These are phyloP conservation scores for Bradypus variegatus DNA, from an alignment of 2,797 vertebrate genomes.

Conservation along the genomic window DNA sequence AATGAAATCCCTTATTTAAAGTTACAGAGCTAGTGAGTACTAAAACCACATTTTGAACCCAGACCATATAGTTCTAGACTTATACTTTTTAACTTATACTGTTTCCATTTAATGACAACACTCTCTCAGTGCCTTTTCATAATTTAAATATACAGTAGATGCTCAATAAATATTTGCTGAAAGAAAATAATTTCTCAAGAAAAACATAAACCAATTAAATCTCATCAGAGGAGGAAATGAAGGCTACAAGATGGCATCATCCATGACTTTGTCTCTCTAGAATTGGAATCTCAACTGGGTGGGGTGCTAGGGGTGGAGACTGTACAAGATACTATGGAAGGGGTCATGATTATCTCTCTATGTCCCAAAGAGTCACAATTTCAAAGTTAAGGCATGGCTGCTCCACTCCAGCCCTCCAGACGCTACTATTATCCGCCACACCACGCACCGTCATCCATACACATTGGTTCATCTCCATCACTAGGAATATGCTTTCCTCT, in stretches of 20 bases:
- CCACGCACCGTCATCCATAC: fast-evolving
- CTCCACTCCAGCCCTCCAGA: not conserved
- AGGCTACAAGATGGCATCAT: not conserved
- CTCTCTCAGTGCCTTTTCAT: not conserved
- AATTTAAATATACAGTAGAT: not conserved
- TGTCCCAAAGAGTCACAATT: not conserved
- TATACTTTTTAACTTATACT: not conserved
- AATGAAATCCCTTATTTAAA: not conserved
- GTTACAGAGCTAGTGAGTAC: not conserved
- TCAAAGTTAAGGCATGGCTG: not conserved
- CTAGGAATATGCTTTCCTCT: not conserved
- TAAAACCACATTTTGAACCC: not conserved
- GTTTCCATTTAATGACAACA: not conserved
- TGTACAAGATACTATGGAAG: not conserved
- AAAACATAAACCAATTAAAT: not conserved
- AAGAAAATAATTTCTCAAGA: not conserved
- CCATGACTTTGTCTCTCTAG: not conserved
- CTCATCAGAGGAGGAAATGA: not conserved
- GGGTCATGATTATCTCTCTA: not conserved
- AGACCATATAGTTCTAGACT: not conserved
- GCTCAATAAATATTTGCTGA: not conserved
- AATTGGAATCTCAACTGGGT: not conserved
- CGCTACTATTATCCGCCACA: too few relatives aligned
- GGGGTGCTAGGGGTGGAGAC: not conserved
- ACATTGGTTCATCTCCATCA: not conserved